Conservation (phyloP, 2,797 vertebrate genomes). For the Loriculus beryllinus region DNA sequence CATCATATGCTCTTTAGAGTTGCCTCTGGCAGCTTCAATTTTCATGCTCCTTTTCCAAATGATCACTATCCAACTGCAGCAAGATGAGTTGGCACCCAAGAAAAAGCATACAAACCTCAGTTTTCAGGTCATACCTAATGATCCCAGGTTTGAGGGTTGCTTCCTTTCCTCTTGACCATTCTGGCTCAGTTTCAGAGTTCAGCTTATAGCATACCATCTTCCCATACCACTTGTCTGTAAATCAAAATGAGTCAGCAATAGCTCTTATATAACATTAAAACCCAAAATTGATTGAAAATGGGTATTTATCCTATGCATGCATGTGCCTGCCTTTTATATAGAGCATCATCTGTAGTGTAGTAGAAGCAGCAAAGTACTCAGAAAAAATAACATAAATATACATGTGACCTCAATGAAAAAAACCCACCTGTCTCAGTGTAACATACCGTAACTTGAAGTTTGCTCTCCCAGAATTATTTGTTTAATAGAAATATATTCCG, state of each 20-base stretch:
- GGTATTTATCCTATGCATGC: background rate
- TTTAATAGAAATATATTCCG: constrained; percentile 84
- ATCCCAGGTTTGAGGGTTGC: background rate
- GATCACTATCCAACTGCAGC: background rate
- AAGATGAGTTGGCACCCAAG: background rate
- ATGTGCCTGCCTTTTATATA: background rate
- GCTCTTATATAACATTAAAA: background rate
- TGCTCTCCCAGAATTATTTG: constrained; percentile 81
- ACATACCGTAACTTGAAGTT: constrained; percentile 73
- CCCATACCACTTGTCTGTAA: background rate
- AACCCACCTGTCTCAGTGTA: constrained; percentile 24
- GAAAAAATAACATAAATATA: constrained; percentile 56
- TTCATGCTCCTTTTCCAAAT: background rate
- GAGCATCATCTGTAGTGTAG: background rate
- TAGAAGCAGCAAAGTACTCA: constrained; percentile 52
- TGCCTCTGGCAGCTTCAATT: constrained; percentile 41
- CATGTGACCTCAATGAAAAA: constrained; percentile 62
- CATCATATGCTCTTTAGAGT: constrained; percentile 32
- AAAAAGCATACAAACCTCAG: accelerated
- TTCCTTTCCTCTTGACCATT: background rate
- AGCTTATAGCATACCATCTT: background rate
- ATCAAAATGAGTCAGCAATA: background rate
- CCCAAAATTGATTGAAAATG: background rate
- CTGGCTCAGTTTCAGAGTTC: background rate
- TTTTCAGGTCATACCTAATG: background rate